Conservation (phyloP, 2,113 vertebrate species). For the Oriolus oriolus region DNA sequence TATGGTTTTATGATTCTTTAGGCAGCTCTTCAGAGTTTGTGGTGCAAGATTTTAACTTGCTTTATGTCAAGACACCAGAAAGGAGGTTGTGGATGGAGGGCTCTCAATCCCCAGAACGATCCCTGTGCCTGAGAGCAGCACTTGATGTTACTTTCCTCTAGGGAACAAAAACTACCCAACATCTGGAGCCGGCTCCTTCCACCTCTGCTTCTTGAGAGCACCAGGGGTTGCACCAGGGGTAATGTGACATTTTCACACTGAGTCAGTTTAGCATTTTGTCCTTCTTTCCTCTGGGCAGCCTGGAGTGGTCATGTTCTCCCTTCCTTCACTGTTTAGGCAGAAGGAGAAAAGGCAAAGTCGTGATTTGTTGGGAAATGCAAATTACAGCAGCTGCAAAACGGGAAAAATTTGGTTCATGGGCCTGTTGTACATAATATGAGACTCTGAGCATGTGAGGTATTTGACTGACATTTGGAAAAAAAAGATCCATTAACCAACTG, state of each 20-base stretch:
- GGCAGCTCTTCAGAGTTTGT: neutral
- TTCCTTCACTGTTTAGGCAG: neutral
- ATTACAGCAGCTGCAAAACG: neutral
- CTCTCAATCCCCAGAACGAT: neutral
- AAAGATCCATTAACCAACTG: neutral
- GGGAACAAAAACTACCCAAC: neutral
- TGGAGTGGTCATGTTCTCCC: neutral
- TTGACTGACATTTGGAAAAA: neutral
- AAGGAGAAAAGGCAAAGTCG: neutral
- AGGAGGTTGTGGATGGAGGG: neutral
- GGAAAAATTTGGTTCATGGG: neutral
- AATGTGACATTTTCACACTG: neutral
- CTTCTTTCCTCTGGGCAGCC: neutral
- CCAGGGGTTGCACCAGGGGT: neutral
- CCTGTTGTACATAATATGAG: neutral
- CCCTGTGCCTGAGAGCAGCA: neutral
- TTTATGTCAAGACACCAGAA: neutral
- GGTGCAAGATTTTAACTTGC: neutral
- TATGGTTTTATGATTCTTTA: neutral
- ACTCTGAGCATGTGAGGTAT: neutral
- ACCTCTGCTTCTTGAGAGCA: neutral
- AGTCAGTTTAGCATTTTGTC: neutral
- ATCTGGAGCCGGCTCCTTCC: neutral
- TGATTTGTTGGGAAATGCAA: neutral
- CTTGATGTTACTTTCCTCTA: neutral